These are phyloP conservation scores for Drosophila nr. perissopoda DNA, from an alignment of 2,888 invertebrate species.

Conservation along the genomic window DNA sequence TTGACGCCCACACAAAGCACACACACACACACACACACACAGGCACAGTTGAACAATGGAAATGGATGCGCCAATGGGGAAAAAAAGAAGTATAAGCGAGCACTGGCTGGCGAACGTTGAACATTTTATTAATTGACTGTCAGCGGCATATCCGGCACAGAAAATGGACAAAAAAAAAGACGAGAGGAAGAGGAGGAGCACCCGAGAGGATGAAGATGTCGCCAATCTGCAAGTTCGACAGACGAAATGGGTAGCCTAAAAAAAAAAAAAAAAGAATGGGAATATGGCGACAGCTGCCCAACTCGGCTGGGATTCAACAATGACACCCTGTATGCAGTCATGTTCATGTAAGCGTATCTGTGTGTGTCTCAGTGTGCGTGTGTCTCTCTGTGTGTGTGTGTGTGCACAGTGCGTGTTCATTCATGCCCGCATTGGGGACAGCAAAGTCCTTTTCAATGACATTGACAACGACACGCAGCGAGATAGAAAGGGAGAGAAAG, in stretches of 20 bases:
- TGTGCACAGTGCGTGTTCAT: constrained; percentile 36
- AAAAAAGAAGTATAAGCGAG: constrained; percentile 29
- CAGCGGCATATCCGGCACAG: constrained; percentile 55
- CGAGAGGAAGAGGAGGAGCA: constrained; percentile 6
- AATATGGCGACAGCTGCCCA: constrained; percentile 46
- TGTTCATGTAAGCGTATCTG: neutral
- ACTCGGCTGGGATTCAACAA: constrained; percentile 34
- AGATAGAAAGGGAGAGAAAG: neutral
- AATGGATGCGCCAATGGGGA: constrained; percentile 9
- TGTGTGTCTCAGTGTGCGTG: neutral
- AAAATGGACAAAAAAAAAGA: constrained; percentile 12
- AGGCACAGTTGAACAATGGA: constrained; percentile 19
- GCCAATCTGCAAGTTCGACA: constrained; percentile 32
- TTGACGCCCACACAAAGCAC: constrained; percentile 29
- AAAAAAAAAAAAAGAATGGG: constrained; percentile 1
- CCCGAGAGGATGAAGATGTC: constrained; percentile 16
- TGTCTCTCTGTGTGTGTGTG: neutral
- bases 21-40: neutral
- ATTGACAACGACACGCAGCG: constrained; percentile 37
- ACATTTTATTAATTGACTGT: constrained; percentile 74
- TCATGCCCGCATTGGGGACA: constrained; percentile 25
- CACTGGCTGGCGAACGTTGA: constrained; percentile 52
- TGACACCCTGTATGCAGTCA: constrained; percentile 12
- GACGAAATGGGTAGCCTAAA: constrained; percentile 1
- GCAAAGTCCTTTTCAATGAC: constrained; percentile 62